Percentiles rank a stretch among this genome's conserved stretches.
These are phyloP conservation scores for Hydrotaea diabolus DNA, from an alignment of 2,888 invertebrate genomes.

Conservation along the genomic window DNA sequence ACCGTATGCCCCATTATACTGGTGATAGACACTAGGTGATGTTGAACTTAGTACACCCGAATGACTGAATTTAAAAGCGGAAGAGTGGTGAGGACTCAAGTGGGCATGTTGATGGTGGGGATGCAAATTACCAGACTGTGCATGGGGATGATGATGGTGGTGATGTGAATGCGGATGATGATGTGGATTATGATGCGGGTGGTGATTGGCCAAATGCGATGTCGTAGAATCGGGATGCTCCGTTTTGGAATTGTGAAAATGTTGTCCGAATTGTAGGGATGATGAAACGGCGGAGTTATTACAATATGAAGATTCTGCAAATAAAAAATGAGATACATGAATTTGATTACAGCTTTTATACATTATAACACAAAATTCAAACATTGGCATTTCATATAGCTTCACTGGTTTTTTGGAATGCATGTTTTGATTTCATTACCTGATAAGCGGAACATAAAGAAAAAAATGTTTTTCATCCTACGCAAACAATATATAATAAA, in stretches of 20 bases:
- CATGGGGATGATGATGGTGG: constrained; percentile 69
- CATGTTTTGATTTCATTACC: too few species aligned
- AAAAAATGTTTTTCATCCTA: too few species aligned
- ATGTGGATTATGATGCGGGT: constrained; percentile 65
- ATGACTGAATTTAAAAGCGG: constrained; percentile 74
- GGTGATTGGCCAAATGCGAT: constrained; percentile 71
- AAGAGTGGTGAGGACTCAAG: constrained; percentile 57
- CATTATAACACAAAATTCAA: too few species aligned
- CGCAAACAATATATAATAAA: too few species aligned
- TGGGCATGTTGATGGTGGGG: constrained; percentile 69
- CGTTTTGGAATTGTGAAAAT: constrained; percentile 76
- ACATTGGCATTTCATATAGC: too few species aligned
- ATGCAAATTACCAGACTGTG: constrained; percentile 59
- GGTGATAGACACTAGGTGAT: constrained; percentile 64
- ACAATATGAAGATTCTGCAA: constrained; percentile 74
- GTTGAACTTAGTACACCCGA: constrained; percentile 74
- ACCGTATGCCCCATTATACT: constrained; percentile 70
- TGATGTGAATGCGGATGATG: constrained; percentile 68
- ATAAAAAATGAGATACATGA: too few species aligned
- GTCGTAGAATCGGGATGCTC: constrained; percentile 81
- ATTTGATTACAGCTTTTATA: too few species aligned
- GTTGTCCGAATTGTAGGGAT: constrained; percentile 70
- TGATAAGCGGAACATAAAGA: too few species aligned
- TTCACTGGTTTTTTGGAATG: too few species aligned
- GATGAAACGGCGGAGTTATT: constrained; percentile 71